Conservation (phyloP, 2,888 invertebrate species). For the Malachius bipustulatus region DNA sequence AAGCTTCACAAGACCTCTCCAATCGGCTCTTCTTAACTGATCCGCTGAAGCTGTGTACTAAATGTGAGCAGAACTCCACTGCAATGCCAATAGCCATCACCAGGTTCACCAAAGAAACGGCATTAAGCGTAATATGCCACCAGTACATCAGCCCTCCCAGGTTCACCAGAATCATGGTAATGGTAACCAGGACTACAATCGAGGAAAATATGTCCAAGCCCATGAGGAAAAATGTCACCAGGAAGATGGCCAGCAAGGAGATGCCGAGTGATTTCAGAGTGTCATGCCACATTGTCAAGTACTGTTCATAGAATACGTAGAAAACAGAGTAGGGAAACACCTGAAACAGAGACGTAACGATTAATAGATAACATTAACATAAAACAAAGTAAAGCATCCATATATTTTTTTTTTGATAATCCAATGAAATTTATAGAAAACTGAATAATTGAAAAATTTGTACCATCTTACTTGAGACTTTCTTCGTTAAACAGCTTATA, state of each 20-base stretch:
- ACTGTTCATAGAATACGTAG: conserved; percentile 99
- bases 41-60: conserved; percentile 83
- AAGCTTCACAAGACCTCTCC: conserved; percentile 68
- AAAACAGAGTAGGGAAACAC: conserved; percentile 89
- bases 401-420: no score
- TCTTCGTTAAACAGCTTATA: no score
- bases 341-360: no score
- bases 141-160: conserved; percentile 94
- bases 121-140: conserved; percentile 92
- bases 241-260: conserved; percentile 84
- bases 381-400: no score
- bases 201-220: conserved; percentile 90
- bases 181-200: conserved; percentile 77
- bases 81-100: conserved; percentile 97
- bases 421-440: no score
- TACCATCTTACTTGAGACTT: no score
- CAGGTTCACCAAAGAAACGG: conserved; percentile 93
- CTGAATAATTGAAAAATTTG: no score
- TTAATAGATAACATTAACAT: no score
- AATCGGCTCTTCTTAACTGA: conserved; percentile 62
- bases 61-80: conserved; percentile 97
- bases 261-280: conserved; percentile 78
- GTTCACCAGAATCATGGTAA: conserved; percentile 86
- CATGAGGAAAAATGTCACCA: conserved; percentile 84
- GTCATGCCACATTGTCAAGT: conserved; percentile 89